Percentiles rank a stretch among this genome's conserved stretches.
Conservation (phyloP, 2,797 vertebrate genomes). For the Amphiprion clarkii region DNA sequence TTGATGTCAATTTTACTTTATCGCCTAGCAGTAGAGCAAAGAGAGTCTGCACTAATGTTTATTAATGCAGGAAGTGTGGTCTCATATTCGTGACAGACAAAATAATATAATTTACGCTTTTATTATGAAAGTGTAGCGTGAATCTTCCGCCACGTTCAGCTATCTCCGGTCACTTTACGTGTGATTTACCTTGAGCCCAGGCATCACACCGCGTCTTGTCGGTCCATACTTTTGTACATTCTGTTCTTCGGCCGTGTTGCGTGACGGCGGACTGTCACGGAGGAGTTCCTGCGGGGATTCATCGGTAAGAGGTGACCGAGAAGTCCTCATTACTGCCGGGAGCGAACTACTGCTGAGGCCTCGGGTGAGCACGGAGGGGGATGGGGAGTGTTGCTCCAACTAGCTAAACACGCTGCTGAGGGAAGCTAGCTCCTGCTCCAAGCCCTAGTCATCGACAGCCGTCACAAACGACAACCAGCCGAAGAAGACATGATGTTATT, state of each 20-base stretch:
- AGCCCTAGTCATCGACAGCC: neutral
- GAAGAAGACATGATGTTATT: neutral
- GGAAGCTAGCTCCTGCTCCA: conserved; percentile 29
- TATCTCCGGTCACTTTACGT: conserved; percentile 41
- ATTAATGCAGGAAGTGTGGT: too few relatives aligned
- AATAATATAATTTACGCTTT: conserved; percentile 9
- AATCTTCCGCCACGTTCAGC: neutral
- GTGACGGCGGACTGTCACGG: neutral
- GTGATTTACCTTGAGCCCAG: conserved; percentile 17
- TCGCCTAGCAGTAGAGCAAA: too few relatives aligned
- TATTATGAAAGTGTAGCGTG: conserved; percentile 38
- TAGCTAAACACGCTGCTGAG: conserved; percentile 44
- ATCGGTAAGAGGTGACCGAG: conserved; percentile 6
- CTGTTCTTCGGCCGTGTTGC: neutral
- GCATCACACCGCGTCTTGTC: conserved; percentile 18
- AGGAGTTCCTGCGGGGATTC: neutral
- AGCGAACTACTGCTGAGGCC: conserved; percentile 32
- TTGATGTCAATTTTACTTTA: too few relatives aligned
- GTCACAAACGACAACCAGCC: neutral
- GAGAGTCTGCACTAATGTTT: too few relatives aligned
- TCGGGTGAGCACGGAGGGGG: conserved; percentile 45
- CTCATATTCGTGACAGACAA: too few relatives aligned
- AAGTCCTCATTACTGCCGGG: neutral
- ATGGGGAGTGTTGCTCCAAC: conserved; percentile 43
- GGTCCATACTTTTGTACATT: neutral